These are phyloP conservation scores for Struthio camelus DNA, from an alignment of 2,113 vertebrate species.

Conservation along the genomic window DNA sequence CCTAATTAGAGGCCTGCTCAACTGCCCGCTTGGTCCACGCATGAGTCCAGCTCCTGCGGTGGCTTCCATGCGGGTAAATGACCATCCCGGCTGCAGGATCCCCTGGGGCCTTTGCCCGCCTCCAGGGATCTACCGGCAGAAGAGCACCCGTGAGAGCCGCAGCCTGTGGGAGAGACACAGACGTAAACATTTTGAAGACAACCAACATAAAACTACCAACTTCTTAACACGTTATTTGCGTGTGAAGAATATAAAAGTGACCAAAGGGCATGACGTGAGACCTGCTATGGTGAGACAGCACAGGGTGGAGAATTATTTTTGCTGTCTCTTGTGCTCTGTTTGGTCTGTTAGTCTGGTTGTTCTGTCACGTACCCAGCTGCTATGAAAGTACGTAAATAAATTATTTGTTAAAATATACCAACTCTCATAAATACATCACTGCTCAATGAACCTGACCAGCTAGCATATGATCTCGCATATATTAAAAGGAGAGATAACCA, in stretches of 20 bases:
- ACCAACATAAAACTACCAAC: background rate
- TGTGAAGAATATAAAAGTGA: background rate
- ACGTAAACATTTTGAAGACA: background rate
- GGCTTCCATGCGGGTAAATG: background rate
- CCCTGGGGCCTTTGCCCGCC: background rate
- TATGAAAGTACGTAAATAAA: background rate
- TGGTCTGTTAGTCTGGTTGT: background rate
- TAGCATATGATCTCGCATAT: background rate
- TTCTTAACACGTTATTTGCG: background rate
- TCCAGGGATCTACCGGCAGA: background rate
- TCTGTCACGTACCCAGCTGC: background rate
- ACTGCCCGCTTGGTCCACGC: rapidly evolving
- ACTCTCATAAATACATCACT: background rate
- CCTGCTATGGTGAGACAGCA: background rate
- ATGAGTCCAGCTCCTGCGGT: rapidly evolving
- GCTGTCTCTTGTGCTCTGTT: background rate
- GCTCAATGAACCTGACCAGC: background rate
- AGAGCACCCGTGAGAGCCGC: background rate
- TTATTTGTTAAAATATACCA: background rate
- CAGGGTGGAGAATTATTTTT: background rate
- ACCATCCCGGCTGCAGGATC: rapidly evolving
- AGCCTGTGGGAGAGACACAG: background rate
- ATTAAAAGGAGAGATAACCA: background rate
- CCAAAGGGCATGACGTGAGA: background rate
- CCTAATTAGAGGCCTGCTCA: background rate